Evolutionary conservation across 2,113 vertebrate genomes (phyloP).

Genomic region (Cebus imitator): DNA sequence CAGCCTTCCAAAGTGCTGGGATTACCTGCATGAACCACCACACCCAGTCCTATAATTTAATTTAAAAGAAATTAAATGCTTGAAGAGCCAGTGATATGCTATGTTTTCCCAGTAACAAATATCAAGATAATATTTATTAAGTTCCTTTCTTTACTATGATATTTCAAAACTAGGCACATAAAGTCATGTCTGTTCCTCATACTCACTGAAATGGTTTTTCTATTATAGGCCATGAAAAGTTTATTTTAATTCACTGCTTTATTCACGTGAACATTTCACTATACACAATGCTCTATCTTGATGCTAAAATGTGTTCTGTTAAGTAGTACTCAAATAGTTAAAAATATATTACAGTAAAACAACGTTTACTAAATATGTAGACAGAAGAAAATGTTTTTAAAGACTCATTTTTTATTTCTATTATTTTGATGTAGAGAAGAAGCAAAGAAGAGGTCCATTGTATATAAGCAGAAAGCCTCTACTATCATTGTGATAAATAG

Average conservation of each 20-base stretch:
- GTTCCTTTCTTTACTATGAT: background rate
- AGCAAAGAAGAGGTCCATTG: background rate
- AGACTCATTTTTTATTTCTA: background rate
- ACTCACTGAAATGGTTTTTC: background rate
- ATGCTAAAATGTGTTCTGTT: background rate
- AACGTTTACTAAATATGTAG: background rate
- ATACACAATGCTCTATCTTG: background rate
- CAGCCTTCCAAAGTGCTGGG: no score
- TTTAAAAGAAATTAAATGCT: constrained; percentile 19
- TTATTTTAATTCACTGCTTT: background rate
- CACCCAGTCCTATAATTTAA: fast-evolving
- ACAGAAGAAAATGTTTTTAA: background rate
- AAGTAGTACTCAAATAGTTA: background rate
- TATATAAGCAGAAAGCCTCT: background rate
- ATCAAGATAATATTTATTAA: background rate
- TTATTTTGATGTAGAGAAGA: background rate
- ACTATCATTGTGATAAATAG: background rate
- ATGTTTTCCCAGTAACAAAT: background rate
- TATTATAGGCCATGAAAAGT: background rate
- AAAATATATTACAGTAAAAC: background rate
- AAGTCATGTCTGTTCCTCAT: background rate
- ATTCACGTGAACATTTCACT: background rate
- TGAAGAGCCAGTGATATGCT: background rate
- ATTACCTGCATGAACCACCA: no score
- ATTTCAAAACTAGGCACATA: background rate